A percentile compares a stretch with the other conserved stretches of the same genome.
Evolutionary conservation across 1,140 invertebrate species (phyloP).

Genomic region (Mamestra configurata): DNA sequence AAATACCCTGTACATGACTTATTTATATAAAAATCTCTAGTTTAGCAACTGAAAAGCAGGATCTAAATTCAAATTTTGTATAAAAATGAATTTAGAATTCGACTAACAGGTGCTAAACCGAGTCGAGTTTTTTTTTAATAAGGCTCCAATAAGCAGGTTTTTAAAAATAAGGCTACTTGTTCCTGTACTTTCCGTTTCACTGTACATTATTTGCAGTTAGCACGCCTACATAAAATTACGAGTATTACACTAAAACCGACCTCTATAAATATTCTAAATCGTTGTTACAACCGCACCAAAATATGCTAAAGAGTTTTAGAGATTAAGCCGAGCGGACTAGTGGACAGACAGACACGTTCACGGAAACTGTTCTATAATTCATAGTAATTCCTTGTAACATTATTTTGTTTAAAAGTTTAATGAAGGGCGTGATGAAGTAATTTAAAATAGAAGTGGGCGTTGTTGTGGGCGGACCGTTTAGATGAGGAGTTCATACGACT

Average conservation of each 20-base stretch:
- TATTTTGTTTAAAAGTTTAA: slow-evolving; percentile 20
- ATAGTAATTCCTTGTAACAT: slow-evolving; percentile 9
- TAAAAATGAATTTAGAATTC: too few relatives aligned
- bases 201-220: slow-evolving; percentile 16
- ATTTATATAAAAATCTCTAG: too few relatives aligned
- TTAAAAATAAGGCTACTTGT: too few relatives aligned
- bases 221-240: slow-evolving; percentile 15
- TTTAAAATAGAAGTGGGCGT: slow-evolving; percentile 32
- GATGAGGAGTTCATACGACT: not conserved
- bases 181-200: slow-evolving; percentile 16
- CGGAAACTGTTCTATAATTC: slow-evolving; percentile 20
- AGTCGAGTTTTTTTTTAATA: too few relatives aligned
- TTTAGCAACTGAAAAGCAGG: too few relatives aligned
- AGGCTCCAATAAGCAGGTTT: too few relatives aligned
- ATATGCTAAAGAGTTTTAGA: slow-evolving; percentile 32
- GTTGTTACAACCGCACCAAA: slow-evolving; percentile 17
- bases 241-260: slow-evolving; percentile 24
- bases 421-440: slow-evolving; percentile 24
- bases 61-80: too few relatives aligned
- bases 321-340: slow-evolving; percentile 29
- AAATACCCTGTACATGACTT: too few relatives aligned
- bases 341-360: slow-evolving; percentile 25
- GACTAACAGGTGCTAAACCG: too few relatives aligned
- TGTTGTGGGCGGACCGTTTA: not conserved
- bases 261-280: slow-evolving; percentile 30